Conservation (phyloP, 2,888 invertebrate species). For the Elysia crispata region DNA sequence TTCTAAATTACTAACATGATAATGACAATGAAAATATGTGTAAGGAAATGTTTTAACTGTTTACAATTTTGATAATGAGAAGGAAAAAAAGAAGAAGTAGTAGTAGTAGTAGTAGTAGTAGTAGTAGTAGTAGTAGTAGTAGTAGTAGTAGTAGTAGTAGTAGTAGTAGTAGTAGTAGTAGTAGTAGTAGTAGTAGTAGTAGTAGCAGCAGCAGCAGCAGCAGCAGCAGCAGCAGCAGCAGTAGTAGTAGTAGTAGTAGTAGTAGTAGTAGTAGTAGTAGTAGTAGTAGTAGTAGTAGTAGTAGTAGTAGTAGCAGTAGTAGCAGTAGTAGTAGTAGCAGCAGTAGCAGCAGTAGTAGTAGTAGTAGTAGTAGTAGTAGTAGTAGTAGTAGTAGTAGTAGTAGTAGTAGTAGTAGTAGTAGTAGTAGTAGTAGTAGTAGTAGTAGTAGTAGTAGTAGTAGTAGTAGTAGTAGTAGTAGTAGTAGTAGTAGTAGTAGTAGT, state of each 20-base stretch:
- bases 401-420: conserved; percentile 10
- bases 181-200: conserved; percentile 10
- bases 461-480: conserved; percentile 5
- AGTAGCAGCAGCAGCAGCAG: not conserved
- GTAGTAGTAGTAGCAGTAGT: conserved; percentile 11
- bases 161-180: no score
- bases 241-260: no score
- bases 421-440: conserved; percentile 6
- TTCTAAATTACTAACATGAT: no score
- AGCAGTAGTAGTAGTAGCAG: not conserved
- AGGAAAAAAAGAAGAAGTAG: conserved; percentile 14
- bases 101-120: not conserved
- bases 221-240: not conserved
- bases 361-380: conserved; percentile 13
- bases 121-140: no score
- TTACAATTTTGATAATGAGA: not conserved
- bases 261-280: no score
- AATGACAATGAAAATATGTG: no score
- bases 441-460: conserved; percentile 16
- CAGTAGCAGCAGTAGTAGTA: conserved; percentile 5
- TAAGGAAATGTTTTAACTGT: not conserved
- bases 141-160: no score
- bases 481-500: not conserved
- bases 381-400: conserved; percentile 9
- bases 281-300: no score